A percentile compares a stretch with the other conserved stretches of the same genome.
These are phyloP conservation scores for Tenodera sinensis DNA, from an alignment of 2,888 invertebrate species.

Conservation along the genomic window DNA sequence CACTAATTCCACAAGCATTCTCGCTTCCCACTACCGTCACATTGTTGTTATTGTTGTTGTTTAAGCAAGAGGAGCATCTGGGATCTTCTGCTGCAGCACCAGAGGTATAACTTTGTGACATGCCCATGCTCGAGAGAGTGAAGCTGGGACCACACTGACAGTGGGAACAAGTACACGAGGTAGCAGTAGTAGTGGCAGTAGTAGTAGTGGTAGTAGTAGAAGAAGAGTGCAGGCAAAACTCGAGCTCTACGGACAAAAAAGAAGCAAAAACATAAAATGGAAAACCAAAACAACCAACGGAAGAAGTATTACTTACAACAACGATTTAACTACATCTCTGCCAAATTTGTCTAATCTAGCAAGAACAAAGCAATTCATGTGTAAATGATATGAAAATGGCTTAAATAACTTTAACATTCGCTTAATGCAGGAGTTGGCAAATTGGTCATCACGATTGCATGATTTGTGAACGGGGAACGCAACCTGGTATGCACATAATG, in stretches of 20 bases:
- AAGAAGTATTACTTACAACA: slow-evolving; percentile 4
- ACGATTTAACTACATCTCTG: not conserved
- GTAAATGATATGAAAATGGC: not conserved
- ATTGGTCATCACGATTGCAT: too few species aligned
- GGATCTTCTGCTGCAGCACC: not conserved
- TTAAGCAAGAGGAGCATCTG: slow-evolving; percentile 19
- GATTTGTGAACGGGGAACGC: too few species aligned
- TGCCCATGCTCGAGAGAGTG: slow-evolving; percentile 19
- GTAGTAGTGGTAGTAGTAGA: not conserved
- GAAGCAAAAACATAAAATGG: slow-evolving; percentile 18
- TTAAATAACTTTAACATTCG: too few species aligned
- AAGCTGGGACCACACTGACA: slow-evolving; percentile 18
- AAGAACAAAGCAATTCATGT: not conserved
- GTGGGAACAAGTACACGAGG: slow-evolving; percentile 21
- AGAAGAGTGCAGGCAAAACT: slow-evolving; percentile 30
- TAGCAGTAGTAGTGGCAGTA: slow-evolving; percentile 2
- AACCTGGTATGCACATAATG: too few species aligned
- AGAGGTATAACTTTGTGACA: slow-evolving; percentile 18
- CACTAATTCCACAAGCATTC: not conserved
- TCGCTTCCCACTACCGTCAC: not conserved
- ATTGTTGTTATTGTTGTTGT: slow-evolving; percentile 20
- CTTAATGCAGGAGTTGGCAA: too few species aligned
- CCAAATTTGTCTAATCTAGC: not conserved
- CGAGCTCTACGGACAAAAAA: slow-evolving; percentile 30
- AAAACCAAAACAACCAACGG: slow-evolving; percentile 17